Conservation (phyloP, 2,797 vertebrate genomes). For the Cetoscarus ocellatus region DNA sequence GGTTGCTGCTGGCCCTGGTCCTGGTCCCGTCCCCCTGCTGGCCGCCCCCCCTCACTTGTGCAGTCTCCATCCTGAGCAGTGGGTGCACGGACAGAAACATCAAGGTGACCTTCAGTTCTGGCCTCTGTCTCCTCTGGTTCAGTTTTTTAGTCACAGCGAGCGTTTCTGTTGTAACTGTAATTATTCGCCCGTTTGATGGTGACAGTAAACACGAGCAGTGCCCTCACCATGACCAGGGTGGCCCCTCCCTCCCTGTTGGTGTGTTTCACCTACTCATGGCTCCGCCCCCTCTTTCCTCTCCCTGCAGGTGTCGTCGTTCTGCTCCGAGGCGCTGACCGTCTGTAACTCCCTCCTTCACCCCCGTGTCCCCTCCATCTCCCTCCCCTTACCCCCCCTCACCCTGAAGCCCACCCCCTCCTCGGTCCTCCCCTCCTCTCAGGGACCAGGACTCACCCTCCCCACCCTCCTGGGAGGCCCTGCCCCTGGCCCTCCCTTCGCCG, state of each 20-base stretch:
- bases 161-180: too few species aligned
- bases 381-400: slow-evolving; percentile 77
- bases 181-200: too few species aligned
- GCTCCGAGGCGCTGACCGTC: slow-evolving; percentile 87
- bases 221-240: too few species aligned
- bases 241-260: not conserved
- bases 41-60: slow-evolving; percentile 87
- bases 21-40: slow-evolving; percentile 87
- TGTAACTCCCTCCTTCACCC: slow-evolving; percentile 90
- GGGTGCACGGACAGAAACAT: slow-evolving; percentile 86
- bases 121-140: too few species aligned
- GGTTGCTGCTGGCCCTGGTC: slow-evolving; percentile 88
- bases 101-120: slow-evolving; percentile 74
- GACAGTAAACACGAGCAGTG: too few species aligned
- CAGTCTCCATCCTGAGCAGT: slow-evolving; percentile 86
- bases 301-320: slow-evolving; percentile 90
- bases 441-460: slow-evolving; percentile 73
- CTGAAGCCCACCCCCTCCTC: slow-evolving; percentile 78
- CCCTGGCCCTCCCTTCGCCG: slow-evolving; percentile 71
- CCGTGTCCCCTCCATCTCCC: slow-evolving; percentile 83
- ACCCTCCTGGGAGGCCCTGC: slow-evolving; percentile 82
- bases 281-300: not conserved
- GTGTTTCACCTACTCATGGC: not conserved
- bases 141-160: too few species aligned
- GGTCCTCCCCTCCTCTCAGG: slow-evolving; percentile 71